A percentile compares a stretch with the other conserved stretches of the same genome.
phyloP scores from a whole-genome alignment of 1,140 invertebrate genomes.

The Halictus rubicundus region DNA sequence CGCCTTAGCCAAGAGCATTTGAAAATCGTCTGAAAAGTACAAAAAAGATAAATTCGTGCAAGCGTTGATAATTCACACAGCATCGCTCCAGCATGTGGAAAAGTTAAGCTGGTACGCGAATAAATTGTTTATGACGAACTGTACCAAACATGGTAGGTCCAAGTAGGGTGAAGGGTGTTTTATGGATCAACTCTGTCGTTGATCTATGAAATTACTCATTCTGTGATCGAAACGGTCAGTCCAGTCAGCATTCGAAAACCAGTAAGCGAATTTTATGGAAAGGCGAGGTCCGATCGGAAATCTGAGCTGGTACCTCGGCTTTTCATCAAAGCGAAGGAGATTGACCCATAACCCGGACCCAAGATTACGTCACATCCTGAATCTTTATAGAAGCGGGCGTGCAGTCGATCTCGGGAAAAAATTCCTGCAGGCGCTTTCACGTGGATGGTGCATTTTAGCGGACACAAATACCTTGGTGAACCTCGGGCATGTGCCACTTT shows the following conservation, averaged over 20 bases:
- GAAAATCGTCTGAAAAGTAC: too few relatives aligned
- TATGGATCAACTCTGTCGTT: too few relatives aligned
- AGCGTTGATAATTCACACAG: too few relatives aligned
- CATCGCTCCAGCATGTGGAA: too few relatives aligned
- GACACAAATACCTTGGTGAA: slow-evolving; percentile 25
- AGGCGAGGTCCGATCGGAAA: neutral
- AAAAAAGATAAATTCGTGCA: too few relatives aligned
- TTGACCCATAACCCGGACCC: slow-evolving; percentile 1
- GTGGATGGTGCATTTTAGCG: slow-evolving; percentile 26
- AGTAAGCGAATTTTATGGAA: neutral
- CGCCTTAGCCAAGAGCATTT: too few relatives aligned
- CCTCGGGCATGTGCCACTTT: slow-evolving; percentile 41
- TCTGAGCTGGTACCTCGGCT: neutral
- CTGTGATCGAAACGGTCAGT: neutral
- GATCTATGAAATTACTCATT: too few relatives aligned
- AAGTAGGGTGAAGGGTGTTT: too few relatives aligned
- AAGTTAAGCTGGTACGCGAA: too few relatives aligned
- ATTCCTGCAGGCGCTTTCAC: slow-evolving; percentile 24
- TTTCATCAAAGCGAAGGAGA: slow-evolving; percentile 10
- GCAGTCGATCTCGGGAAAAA: slow-evolving; percentile 15
- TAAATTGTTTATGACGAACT: too few relatives aligned
- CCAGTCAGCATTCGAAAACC: too few relatives aligned
- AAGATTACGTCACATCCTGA: slow-evolving; percentile 16
- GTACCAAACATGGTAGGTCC: too few relatives aligned
- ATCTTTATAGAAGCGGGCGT: slow-evolving; percentile 18